A percentile compares a stretch with the other conserved stretches of the same genome.
phyloP scores from a whole-genome alignment of 2,113 vertebrate genomes.

The Myiagra hebetior region DNA sequence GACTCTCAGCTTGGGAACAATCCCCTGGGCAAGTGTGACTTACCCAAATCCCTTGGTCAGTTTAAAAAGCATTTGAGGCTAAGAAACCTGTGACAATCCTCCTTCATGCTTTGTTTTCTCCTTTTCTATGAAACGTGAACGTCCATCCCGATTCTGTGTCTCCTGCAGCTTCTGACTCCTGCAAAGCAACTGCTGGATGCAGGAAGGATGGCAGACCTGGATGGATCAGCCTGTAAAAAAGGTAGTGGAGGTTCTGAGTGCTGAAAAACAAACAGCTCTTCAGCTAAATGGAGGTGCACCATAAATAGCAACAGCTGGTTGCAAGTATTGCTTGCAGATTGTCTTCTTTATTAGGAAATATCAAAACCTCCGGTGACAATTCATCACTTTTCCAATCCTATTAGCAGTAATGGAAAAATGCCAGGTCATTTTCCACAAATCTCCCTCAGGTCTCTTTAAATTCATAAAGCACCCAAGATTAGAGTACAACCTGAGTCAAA shows the following conservation, averaged over 20 bases:
- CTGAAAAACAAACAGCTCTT: not conserved
- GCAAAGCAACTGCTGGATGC: not conserved
- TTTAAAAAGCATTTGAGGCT: not conserved
- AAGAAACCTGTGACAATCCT: not conserved
- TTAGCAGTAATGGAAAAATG: not conserved
- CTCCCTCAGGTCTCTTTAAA: not conserved
- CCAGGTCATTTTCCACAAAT: not conserved
- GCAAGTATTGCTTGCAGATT: not conserved
- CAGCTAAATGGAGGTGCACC: not conserved
- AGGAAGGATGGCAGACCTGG: not conserved
- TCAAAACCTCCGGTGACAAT: not conserved
- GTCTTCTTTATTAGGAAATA: not conserved
- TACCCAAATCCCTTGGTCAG: not conserved
- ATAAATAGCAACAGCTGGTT: not conserved
- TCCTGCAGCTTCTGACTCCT: not conserved
- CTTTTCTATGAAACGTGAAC: not conserved
- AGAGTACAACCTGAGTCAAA: not conserved
- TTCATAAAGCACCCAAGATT: not conserved
- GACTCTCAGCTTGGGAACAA: not conserved
- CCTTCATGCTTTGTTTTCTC: not conserved
- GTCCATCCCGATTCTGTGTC: fast-evolving
- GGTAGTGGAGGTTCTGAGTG: not conserved
- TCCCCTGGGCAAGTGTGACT: no score
- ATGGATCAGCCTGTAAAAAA: not conserved
- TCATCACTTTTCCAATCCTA: conserved; percentile 6